Conservation (phyloP, 2,113 vertebrate genomes). For the Butorides virescens region DNA sequence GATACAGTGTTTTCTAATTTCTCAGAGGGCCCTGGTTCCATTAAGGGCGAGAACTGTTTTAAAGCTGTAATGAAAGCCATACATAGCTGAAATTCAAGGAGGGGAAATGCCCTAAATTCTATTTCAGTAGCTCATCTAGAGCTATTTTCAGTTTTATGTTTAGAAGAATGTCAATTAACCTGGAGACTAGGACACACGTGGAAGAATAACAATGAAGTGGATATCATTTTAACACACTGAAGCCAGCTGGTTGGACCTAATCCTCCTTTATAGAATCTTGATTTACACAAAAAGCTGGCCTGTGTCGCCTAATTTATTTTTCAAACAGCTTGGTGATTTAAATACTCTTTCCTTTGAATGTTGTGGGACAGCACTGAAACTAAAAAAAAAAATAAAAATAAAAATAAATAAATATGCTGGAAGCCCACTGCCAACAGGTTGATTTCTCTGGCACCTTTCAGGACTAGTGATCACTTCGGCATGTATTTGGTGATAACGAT, state of each 20-base stretch:
- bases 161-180: slow-evolving; percentile 69
- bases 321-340: background rate
- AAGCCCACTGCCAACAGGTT: background rate
- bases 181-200: slow-evolving; percentile 42
- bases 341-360: background rate
- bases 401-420: background rate
- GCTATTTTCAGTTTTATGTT: slow-evolving; percentile 68
- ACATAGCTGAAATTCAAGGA: slow-evolving; percentile 35
- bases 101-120: slow-evolving; percentile 58
- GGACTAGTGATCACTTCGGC: background rate
- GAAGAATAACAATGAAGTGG: slow-evolving; percentile 57
- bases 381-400: background rate
- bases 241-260: slow-evolving; percentile 70
- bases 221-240: slow-evolving; percentile 65
- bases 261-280: slow-evolving; percentile 44
- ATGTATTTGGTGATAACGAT: background rate
- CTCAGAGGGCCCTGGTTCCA: slow-evolving; percentile 56
- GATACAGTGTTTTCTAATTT: slow-evolving; percentile 64
- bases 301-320: slow-evolving; percentile 65
- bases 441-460: background rate
- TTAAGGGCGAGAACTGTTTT: slow-evolving; percentile 68
- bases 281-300: slow-evolving; percentile 68
- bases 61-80: slow-evolving; percentile 59
- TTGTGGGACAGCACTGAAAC: background rate
- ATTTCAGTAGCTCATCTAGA: slow-evolving; percentile 55